Percentiles rank a stretch among this genome's conserved stretches.
Evolutionary conservation across 2,113 vertebrate genomes (phyloP).

Genomic region (Lamprotornis superbus): DNA sequence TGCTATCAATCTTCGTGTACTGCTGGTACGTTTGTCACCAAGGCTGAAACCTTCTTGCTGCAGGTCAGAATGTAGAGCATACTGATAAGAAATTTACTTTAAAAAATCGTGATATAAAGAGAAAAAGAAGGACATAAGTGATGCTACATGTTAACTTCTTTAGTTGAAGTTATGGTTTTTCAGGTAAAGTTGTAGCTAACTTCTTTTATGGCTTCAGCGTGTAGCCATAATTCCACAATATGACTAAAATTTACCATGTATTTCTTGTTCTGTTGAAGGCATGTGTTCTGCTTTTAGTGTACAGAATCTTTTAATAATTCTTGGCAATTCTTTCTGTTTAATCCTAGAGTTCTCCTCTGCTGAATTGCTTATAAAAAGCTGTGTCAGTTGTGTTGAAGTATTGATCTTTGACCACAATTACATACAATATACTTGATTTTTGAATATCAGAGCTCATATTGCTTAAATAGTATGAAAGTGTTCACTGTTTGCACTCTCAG

Average conservation of each 20-base stretch:
- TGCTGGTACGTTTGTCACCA: neutral
- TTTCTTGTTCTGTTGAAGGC: neutral
- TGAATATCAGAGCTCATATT: neutral
- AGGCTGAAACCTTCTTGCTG: neutral
- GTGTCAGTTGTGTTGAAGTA: neutral
- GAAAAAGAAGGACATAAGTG: neutral
- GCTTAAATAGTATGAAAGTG: neutral
- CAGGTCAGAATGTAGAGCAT: neutral
- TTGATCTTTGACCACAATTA: neutral
- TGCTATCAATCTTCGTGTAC: fast-evolving
- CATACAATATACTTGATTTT: neutral
- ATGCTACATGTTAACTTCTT: neutral
- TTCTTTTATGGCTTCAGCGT: neutral
- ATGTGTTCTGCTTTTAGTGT: neutral
- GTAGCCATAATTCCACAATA: neutral
- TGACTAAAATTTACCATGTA: neutral
- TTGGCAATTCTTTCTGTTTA: neutral
- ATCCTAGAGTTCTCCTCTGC: neutral
- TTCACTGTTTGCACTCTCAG: neutral
- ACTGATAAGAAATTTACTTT: neutral
- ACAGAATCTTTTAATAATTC: neutral
- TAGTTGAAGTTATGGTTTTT: neutral
- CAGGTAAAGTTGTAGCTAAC: neutral
- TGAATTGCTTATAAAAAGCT: neutral
- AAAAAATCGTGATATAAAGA: neutral